phyloP scores from a whole-genome alignment of 2,797 vertebrate species.

The Dermochelys coriacea region DNA sequence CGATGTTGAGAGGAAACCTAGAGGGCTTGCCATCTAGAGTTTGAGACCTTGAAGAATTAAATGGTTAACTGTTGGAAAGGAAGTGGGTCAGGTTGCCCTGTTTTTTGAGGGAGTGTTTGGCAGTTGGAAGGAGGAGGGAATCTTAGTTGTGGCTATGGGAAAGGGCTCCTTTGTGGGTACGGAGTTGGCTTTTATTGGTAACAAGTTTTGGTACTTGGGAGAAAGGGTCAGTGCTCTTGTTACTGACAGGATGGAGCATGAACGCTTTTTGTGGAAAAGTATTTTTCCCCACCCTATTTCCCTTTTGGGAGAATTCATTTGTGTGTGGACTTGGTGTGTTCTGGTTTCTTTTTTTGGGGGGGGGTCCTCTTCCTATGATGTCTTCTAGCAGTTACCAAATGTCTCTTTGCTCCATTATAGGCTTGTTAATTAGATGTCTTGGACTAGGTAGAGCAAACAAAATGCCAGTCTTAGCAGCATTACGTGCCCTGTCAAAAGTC shows the following conservation, averaged over 20 bases:
- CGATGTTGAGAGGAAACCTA: too few relatives aligned
- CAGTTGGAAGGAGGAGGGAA: neutral
- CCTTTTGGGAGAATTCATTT: too few relatives aligned
- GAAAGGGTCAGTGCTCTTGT: neutral
- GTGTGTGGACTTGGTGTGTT: neutral
- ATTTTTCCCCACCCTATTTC: neutral
- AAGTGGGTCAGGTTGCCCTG: neutral
- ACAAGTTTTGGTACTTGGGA: neutral
- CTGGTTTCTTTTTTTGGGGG: neutral
- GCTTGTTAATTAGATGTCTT: fast-evolving
- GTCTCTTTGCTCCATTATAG: neutral
- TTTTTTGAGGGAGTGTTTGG: neutral
- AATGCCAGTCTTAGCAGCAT: neutral
- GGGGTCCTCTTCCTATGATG: neutral
- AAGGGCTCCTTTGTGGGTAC: neutral
- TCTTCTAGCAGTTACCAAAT: neutral
- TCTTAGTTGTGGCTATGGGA: neutral
- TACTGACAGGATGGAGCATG: neutral
- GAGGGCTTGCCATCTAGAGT: too few relatives aligned
- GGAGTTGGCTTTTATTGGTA: neutral
- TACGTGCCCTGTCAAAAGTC: neutral
- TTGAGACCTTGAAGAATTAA: too few relatives aligned
- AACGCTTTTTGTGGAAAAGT: neutral
- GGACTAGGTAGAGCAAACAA: neutral
- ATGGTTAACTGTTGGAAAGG: too few relatives aligned